These are phyloP conservation scores for Pristis pectinata DNA, from an alignment of 2,797 vertebrate species.

Conservation along the genomic window DNA sequence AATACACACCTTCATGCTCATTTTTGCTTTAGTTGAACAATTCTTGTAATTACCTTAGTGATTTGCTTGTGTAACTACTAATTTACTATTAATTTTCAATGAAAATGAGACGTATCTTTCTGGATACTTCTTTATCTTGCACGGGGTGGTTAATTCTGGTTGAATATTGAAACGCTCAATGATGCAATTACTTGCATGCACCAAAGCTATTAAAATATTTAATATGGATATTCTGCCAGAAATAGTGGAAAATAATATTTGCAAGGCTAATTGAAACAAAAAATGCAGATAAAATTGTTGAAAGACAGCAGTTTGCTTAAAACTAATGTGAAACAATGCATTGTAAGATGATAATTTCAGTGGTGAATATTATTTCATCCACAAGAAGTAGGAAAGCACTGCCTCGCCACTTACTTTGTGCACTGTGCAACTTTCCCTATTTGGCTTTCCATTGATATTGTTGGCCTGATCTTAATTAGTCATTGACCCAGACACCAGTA, in stretches of 20 bases:
- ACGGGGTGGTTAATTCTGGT: background rate
- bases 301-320: background rate
- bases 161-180: slow-evolving; percentile 25
- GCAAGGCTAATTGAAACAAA: slow-evolving; percentile 15
- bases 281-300: background rate
- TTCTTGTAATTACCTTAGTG: slow-evolving; percentile 36
- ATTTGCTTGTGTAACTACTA: slow-evolving; percentile 37
- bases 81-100: slow-evolving; percentile 38
- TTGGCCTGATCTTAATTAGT: background rate
- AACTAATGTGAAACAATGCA: background rate
- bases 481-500: background rate
- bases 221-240: slow-evolving; percentile 14
- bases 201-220: slow-evolving; percentile 7
- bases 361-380: background rate
- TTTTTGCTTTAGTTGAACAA: slow-evolving; percentile 37
- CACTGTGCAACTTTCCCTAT: background rate
- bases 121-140: slow-evolving; percentile 25
- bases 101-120: slow-evolving; percentile 34
- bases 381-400: background rate
- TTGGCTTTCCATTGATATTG: background rate
- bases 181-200: slow-evolving; percentile 16
- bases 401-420: background rate
- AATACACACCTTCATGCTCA: slow-evolving; percentile 36
- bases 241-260: slow-evolving; percentile 20
- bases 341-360: background rate